Base-by-base conservation (phyloP, 2,888 invertebrate species). In the Leptopilina drosophilae region DNA sequence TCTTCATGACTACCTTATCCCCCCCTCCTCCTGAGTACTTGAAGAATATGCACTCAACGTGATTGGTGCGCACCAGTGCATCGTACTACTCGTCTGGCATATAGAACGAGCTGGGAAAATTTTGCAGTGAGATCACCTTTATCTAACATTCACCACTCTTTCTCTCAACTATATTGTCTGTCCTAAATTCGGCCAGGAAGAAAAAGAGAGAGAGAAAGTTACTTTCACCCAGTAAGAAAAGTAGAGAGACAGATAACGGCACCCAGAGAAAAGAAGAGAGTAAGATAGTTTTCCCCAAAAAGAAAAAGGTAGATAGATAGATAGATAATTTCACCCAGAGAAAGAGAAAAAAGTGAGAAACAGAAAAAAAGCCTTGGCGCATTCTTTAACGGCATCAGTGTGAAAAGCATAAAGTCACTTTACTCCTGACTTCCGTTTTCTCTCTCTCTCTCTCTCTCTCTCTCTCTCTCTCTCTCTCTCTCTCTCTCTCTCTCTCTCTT, bases 41-140 rank as follows among this genome's bases (percentile, higher is more conserved):
- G 89, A 90, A 90, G 88, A 89, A 89, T 89, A 88, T 90, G 89
- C 90, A 90, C 90, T 90, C 89, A 88, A 86, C 85, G 88, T 89
- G 90, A 91, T 91, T 91, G 91, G 90, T 87, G 85, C 84, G 85
- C 86, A 84, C 80, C 81, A 81, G 84, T 84, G 82, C 84, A 86
- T 84, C 82, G 85, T 82, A 82, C 78, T 83, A 81, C 84, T 83
- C 69, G 85, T 85, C 85, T 87, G 84, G 84, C 86, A 84, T 83
- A 85, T 85, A 86, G 84, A 87, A 86, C 84, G 85, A 86, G 85
- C 49, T 49, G 49, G 49, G 49, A 49, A 42, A 76, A 80, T 80
- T 78, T 83, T 77, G 81, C 81, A 65, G 66, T 75, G 75, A 78
- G 77, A 80, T 77, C 77, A 76, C 80, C 80, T 81, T 77, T 82